A percentile compares a stretch with the other conserved stretches of the same genome.
Conservation (phyloP, 1,140 invertebrate species). For the Gonioctena quinquepunctata region DNA sequence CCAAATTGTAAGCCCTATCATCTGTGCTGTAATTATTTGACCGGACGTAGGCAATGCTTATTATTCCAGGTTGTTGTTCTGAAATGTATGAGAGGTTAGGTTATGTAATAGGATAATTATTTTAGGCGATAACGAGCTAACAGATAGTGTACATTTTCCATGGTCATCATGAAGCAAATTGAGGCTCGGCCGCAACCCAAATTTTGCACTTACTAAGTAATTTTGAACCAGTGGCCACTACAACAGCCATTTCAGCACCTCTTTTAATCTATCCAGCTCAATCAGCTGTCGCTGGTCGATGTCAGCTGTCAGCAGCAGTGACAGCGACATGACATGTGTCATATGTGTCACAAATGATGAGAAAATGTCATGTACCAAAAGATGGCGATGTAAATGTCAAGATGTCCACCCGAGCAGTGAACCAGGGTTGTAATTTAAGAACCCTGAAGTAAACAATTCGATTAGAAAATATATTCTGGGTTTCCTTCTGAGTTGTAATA, state of each 20-base stretch:
- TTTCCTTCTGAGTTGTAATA: too few relatives aligned
- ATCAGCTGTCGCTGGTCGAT: neutral
- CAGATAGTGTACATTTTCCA: too few relatives aligned
- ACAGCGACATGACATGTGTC: neutral
- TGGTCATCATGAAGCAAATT: too few relatives aligned
- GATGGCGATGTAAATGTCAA: too few relatives aligned
- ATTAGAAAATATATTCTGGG: too few relatives aligned
- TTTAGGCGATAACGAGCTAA: neutral
- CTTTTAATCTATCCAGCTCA: neutral
- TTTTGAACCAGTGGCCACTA: conserved; percentile 13
- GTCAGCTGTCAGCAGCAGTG: neutral
- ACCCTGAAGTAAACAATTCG: too few relatives aligned
- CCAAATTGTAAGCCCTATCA: conserved; percentile 54
- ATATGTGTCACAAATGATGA: neutral
- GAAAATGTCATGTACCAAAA: neutral
- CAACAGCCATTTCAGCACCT: conserved; percentile 11
- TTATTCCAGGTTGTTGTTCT: conserved; percentile 10
- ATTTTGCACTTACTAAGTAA: conserved; percentile 14
- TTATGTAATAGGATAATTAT: conserved; percentile 12
- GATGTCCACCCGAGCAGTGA: too few relatives aligned
- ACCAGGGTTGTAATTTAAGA: too few relatives aligned
- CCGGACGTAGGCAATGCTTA: neutral
- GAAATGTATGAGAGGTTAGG: conserved; percentile 13
- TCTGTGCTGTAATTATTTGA: conserved; percentile 15
- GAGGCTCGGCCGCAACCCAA: too few relatives aligned